phyloP scores from a whole-genome alignment of 2,888 invertebrate species.

The Macrosoma leucophasiata region DNA sequence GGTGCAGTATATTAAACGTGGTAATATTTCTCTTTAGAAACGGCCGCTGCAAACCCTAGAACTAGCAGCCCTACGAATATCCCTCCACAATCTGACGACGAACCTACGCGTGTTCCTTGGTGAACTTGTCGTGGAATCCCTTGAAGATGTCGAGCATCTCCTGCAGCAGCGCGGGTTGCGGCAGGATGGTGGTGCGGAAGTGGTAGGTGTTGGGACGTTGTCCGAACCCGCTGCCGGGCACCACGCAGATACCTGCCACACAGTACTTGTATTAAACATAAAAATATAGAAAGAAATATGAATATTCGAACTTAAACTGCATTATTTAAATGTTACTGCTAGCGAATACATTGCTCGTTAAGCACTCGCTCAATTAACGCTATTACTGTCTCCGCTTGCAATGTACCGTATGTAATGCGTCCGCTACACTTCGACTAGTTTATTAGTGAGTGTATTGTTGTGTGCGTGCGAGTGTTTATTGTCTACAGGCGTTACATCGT shows the following conservation, averaged over 20 bases:
- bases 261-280: no score
- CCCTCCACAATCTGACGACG: no score
- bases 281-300: neutral
- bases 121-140: slow-evolving; percentile 89
- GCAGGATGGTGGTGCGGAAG: slow-evolving; percentile 96
- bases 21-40: no score
- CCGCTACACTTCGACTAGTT: no score
- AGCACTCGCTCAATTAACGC: neutral
- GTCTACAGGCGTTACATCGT: no score
- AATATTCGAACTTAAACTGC: neutral
- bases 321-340: neutral
- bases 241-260: slow-evolving; percentile 95
- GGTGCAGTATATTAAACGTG: no score
- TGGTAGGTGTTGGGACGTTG: slow-evolving; percentile 96
- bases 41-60: no score
- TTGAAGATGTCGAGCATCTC: slow-evolving; percentile 89
- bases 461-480: no score
- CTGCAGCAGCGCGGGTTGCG: slow-evolving; percentile 87
- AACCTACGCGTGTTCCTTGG: slow-evolving; percentile 40
- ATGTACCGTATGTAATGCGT: no score
- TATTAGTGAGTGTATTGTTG: no score
- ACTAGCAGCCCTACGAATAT: no score
- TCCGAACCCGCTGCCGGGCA: slow-evolving; percentile 96
- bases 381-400: no score
- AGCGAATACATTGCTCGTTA: neutral